Evolutionary conservation across 1,140 invertebrate genomes (phyloP).

Genomic region (Drosophila seguyi): DNA sequence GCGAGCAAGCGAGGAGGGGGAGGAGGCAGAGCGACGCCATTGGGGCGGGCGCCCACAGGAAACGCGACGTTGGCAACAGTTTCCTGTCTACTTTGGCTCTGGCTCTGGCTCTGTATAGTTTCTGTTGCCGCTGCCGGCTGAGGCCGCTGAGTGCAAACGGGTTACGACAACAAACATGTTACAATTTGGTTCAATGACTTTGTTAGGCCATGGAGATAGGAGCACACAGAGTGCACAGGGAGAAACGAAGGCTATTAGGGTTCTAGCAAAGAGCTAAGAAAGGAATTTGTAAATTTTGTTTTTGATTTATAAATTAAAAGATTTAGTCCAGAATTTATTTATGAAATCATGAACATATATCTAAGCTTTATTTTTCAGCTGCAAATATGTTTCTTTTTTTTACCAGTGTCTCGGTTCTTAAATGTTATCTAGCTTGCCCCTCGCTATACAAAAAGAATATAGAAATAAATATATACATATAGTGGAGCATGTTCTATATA

Average conservation of each 20-base stretch:
- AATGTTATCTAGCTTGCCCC: constrained; percentile 52
- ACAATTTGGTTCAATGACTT: constrained; percentile 83
- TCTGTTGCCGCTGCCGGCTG: constrained; percentile 32
- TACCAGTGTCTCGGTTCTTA: neutral
- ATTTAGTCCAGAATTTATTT: too few species aligned
- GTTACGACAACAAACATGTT: constrained; percentile 81
- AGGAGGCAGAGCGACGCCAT: constrained; percentile 65
- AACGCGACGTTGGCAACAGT: constrained; percentile 79
- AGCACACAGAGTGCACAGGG: constrained; percentile 12
- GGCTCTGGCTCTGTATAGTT: constrained; percentile 15
- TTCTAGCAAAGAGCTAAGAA: neutral
- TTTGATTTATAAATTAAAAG: too few species aligned
- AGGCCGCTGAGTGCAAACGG: constrained; percentile 74
- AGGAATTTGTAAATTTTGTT: neutral
- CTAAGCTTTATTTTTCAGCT: neutral
- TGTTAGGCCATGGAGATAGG: constrained; percentile 68
- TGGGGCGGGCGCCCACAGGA: constrained; percentile 82
- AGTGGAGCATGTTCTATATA: constrained; percentile 9
- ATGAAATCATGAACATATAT: too few species aligned
- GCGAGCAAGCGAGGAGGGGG: too few species aligned
- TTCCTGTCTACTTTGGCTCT: constrained; percentile 51
- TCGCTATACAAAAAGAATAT: constrained; percentile 26
- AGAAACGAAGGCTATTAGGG: neutral
- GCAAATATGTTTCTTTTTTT: neutral
- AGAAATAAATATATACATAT: neutral